phyloP scores from a whole-genome alignment of 2,113 vertebrate genomes.

The Tragelaphus imberbis region DNA sequence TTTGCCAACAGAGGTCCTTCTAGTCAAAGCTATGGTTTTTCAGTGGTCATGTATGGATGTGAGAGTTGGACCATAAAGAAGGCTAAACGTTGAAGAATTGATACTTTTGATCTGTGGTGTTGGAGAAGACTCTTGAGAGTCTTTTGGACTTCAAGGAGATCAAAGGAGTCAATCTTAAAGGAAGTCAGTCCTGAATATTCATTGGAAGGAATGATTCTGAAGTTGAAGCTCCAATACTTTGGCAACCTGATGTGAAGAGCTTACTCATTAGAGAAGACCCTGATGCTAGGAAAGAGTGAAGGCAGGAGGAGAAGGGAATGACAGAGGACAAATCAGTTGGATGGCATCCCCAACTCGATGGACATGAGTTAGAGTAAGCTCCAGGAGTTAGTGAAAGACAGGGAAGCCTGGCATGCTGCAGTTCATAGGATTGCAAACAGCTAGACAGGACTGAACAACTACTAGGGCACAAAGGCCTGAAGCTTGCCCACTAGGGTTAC shows the following conservation, averaged over 20 bases:
- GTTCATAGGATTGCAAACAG: neutral
- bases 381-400: neutral
- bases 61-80: neutral
- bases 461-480: neutral
- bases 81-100: neutral
- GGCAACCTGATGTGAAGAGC: neutral
- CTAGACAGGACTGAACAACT: neutral
- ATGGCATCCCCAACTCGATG: neutral
- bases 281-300: neutral
- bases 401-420: neutral
- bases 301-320: neutral
- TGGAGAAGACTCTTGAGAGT: neutral
- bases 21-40: neutral
- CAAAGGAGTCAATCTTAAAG: neutral
- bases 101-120: neutral
- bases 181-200: neutral
- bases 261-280: neutral
- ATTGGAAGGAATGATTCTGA: neutral
- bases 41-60: neutral
- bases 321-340: neutral
- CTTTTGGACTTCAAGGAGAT: neutral
- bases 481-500: neutral
- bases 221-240: neutral
- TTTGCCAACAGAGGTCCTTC: neutral
- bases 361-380: neutral